Percentiles rank a stretch among this genome's conserved stretches.
Evolutionary conservation across 1,140 invertebrate genomes (phyloP).

Genomic region (Ericerus pela): DNA sequence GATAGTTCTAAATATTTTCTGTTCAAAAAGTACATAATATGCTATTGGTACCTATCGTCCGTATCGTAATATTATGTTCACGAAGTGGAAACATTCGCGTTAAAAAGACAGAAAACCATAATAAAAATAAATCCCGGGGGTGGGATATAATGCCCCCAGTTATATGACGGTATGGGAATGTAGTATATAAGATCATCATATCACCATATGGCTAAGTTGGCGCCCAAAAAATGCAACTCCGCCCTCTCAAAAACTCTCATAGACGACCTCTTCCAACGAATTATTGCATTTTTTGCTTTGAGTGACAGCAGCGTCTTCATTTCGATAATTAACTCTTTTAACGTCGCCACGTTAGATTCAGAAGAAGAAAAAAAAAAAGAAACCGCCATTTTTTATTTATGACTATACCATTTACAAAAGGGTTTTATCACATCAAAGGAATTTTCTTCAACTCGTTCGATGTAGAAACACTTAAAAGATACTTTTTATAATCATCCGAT

Average conservation of each 20-base stretch:
- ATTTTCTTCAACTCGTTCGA: not conserved
- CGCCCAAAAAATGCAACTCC: conserved; percentile 11
- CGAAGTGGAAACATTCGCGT: conserved; percentile 10
- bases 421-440: not conserved
- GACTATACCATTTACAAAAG: not conserved
- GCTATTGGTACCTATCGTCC: too few relatives aligned
- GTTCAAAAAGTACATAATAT: not conserved
- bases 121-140: conserved; percentile 10
- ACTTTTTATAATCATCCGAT: too few relatives aligned
- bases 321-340: conserved; percentile 8
- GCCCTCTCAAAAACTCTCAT: conserved; percentile 9
- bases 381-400: conserved; percentile 2
- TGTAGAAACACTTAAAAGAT: too few relatives aligned
- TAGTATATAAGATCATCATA: too few relatives aligned
- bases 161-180: too few relatives aligned
- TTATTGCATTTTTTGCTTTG: conserved; percentile 8
- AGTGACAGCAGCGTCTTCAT: not conserved
- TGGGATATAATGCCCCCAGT: too few relatives aligned
- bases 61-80: too few relatives aligned
- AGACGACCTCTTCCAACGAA: conserved; percentile 10
- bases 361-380: too few relatives aligned
- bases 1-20: not conserved
- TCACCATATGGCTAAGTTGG: conserved; percentile 9
- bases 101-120: conserved; percentile 11
- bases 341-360: conserved; percentile 1